Evolutionary conservation across 2,888 invertebrate species (phyloP), one percentile per base, ranked within the genome.

Genomic region (Invenusta paracnida): DNA sequence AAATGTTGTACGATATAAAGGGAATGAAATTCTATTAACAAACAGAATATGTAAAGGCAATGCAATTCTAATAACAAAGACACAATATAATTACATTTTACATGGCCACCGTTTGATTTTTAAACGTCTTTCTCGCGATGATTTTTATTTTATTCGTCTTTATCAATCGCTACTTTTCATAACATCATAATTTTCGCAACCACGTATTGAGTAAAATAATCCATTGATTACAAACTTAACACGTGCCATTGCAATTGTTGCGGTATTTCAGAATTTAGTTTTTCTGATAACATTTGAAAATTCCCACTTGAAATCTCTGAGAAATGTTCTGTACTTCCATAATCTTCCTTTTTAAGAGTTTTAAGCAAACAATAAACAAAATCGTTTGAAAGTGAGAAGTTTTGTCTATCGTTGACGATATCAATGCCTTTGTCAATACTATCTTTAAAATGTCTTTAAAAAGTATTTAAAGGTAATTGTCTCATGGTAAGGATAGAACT

Each of bases 51-150:
- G n/a, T n/a, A n/a, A n/a, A n/a, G n/a, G n/a, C n/a, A n/a, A n/a
- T n/a, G n/a, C n/a, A n/a, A n/a, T n/a, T n/a, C n/a, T n/a, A n/a
- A n/a, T n/a, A n/a, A n/a, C n/a, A n/a, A n/a, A n/a, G n/a, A n/a
- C n/a, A n/a, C n/a, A n/a, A n/a, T n/a, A n/a, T n/a, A n/a, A n/a
- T n/a, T n/a, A 73, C 73, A 73, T 73, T 73, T 73, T 25, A 73
- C 25, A 23, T 73, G 73, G 73, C 73, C 73, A 73, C 82, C 82
- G 30, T 82, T 82, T 30, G 82, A 82, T 82, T 82, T 82, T 82
- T 82, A 11, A 29, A 30, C 31, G 29, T 82, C 23, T 29, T 82
- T 30, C 82, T 82, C 2, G 29, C 82, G 29, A 30, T 27, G 30
- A 82, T 82, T 82, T 82, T 29, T 82, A 13, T 11, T 82, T 82